phyloP scores from a whole-genome alignment of 2,797 vertebrate genomes.

The Holocentrus rufus region DNA sequence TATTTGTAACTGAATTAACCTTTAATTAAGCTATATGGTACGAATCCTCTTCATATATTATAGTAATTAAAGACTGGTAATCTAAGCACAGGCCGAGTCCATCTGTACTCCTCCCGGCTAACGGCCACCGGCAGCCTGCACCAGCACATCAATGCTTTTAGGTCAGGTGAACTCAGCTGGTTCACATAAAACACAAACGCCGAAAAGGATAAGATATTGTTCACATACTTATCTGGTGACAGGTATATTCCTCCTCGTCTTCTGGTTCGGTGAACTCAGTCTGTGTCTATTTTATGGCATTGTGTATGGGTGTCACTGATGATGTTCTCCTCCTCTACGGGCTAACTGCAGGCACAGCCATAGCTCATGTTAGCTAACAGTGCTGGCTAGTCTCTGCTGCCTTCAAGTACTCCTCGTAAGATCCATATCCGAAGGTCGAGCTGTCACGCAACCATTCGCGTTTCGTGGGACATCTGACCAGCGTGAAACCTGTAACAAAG shows the following conservation, averaged over 20 bases:
- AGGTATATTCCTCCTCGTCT: neutral
- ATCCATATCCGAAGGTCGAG: too few relatives aligned
- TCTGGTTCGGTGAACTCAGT: neutral
- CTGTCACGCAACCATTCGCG: too few relatives aligned
- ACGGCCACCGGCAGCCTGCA: conserved; percentile 17
- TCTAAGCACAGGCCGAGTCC: conserved; percentile 58
- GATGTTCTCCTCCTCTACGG: conserved; percentile 46
- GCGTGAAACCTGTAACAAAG: too few relatives aligned
- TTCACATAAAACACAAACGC: neutral
- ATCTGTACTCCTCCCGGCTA: conserved; percentile 17
- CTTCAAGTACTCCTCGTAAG: conserved; percentile 48
- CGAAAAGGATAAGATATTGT: rapidly evolving
- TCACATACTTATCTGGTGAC: conserved; percentile 51
- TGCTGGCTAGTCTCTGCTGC: conserved; percentile 55
- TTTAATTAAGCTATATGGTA: too few relatives aligned
- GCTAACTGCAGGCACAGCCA: conserved; percentile 35
- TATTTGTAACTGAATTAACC: too few relatives aligned
- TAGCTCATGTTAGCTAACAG: conserved; percentile 64
- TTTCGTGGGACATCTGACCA: too few relatives aligned
- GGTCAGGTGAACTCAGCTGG: conserved; percentile 22
- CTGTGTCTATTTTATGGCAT: conserved; percentile 26
- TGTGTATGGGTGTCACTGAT: conserved; percentile 33
- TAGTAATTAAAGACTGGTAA: conserved; percentile 3
- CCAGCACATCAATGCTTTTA: conserved; percentile 19
- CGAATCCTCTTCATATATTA: too few relatives aligned